Conservation (phyloP, 2,888 invertebrate genomes). For the Eristalinus aeneus region DNA sequence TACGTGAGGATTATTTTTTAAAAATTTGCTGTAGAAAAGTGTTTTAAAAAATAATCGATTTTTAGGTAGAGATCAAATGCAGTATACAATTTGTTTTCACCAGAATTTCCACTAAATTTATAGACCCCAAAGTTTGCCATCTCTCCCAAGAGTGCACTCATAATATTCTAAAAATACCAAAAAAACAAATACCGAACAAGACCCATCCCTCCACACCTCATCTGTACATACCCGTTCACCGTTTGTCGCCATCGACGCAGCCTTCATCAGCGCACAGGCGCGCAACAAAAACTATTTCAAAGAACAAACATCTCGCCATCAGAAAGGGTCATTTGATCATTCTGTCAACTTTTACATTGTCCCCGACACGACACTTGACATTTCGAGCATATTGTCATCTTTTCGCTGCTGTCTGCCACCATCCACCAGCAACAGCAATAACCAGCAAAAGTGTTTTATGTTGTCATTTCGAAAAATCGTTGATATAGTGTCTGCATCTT, state of each 20-base stretch:
- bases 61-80: too few relatives aligned
- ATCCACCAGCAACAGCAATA: neutral
- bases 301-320: constrained; percentile 12
- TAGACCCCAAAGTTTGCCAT: neutral
- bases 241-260: too few relatives aligned
- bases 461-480: constrained; percentile 27
- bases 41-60: too few relatives aligned
- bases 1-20: too few relatives aligned
- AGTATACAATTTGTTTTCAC: too few relatives aligned
- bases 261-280: neutral
- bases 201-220: neutral
- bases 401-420: neutral
- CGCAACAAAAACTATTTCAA: constrained; percentile 13
- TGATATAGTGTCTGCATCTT: neutral
- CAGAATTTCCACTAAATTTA: neutral
- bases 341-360: constrained; percentile 46
- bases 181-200: neutral
- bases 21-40: too few relatives aligned
- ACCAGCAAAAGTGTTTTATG: constrained; percentile 42
- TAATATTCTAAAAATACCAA: neutral
- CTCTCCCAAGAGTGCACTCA: neutral
- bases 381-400: constrained; percentile 49
- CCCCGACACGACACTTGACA: constrained; percentile 46
- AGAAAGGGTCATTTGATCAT: constrained; percentile 41
- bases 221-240: too few relatives aligned